Evolutionary conservation across 2,888 invertebrate species (phyloP).

Genomic region (Mythimna albipuncta): DNA sequence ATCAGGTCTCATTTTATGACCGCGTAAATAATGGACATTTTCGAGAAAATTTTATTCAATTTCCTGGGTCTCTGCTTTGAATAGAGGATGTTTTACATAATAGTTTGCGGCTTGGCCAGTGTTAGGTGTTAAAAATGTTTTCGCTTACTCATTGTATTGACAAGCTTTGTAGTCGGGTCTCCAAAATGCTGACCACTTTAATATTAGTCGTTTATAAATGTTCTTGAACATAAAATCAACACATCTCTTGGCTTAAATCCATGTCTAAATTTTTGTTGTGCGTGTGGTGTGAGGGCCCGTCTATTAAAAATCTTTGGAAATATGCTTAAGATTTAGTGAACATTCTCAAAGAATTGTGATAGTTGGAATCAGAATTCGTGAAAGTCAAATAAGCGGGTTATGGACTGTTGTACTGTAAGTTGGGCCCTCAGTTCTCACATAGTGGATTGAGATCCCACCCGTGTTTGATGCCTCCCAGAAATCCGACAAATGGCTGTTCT

Average conservation of each 20-base stretch:
- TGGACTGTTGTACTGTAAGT: too few species aligned
- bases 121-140: constrained; percentile 34
- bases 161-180: not conserved
- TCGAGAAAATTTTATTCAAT: constrained; percentile 68
- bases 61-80: constrained; percentile 60
- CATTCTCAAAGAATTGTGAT: too few species aligned
- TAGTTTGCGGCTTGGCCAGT: constrained; percentile 42
- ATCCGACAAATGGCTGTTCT: constrained; percentile 27
- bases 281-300: too few species aligned
- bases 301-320: too few species aligned
- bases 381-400: too few species aligned
- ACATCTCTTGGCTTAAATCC: not conserved
- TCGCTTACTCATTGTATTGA: constrained; percentile 10
- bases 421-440: too few species aligned
- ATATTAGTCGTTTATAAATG: not conserved
- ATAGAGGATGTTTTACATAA: constrained; percentile 62
- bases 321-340: too few species aligned
- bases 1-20: constrained; percentile 73
- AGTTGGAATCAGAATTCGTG: too few species aligned
- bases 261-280: not conserved
- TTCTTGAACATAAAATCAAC: not conserved
- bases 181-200: not conserved
- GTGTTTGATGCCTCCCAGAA: not conserved
- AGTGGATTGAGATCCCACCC: too few species aligned
- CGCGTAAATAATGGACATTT: constrained; percentile 71